Percentiles rank a stretch among this genome's conserved stretches.
Conservation (phyloP, 2,113 vertebrate genomes). For the Sinocyclocheilus anshuiensis region DNA sequence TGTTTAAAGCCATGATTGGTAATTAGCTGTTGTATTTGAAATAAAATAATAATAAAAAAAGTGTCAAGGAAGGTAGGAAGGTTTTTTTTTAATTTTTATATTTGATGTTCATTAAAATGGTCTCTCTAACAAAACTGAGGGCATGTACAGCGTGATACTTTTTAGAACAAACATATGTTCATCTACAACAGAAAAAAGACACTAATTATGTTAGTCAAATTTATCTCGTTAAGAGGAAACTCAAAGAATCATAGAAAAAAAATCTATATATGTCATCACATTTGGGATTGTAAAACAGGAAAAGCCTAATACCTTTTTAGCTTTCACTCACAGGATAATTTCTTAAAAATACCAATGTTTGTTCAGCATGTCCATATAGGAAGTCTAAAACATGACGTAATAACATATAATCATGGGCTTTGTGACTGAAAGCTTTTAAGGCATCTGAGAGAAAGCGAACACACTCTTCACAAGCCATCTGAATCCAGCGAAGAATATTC, state of each 20-base stretch:
- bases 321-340: background rate
- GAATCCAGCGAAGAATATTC: conserved; percentile 60
- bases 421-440: conserved; percentile 45
- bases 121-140: conserved; percentile 23
- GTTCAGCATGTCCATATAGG: conserved; percentile 6
- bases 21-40: conserved; percentile 14
- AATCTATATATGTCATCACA: background rate
- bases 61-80: conserved; percentile 39
- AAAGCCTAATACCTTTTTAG: background rate
- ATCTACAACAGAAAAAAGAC: background rate
- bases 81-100: background rate
- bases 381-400: conserved; percentile 39
- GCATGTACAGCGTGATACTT: conserved; percentile 29
- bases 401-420: conserved; percentile 52
- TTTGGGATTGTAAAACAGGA: background rate
- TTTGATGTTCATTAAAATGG: background rate
- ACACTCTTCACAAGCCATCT: conserved; percentile 42
- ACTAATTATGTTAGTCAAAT: background rate
- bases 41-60: background rate
- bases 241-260: background rate
- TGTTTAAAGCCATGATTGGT: conserved; percentile 17
- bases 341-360: conserved; percentile 20
- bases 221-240: background rate
- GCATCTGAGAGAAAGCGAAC: conserved; percentile 41
- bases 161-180: conserved; percentile 10